Percentiles rank a stretch among this genome's conserved stretches.
Evolutionary conservation across 2,113 vertebrate species (phyloP).

Genomic region (Egretta garzetta): DNA sequence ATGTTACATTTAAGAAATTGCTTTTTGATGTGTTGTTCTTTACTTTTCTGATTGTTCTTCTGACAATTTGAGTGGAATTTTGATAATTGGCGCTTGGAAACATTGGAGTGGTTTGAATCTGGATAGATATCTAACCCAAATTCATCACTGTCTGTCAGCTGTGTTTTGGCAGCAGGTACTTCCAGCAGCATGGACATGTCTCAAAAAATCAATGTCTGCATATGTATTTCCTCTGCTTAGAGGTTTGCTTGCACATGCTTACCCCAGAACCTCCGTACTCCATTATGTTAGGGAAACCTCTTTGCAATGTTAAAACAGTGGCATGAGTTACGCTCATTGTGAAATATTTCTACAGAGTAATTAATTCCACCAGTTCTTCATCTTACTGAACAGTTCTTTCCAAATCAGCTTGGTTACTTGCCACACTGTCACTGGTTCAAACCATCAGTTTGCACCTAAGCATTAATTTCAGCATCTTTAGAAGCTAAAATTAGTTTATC

Average conservation of each 20-base stretch:
- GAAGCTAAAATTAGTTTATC: not conserved
- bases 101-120: not conserved
- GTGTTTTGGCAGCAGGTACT: not conserved
- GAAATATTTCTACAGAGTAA: not conserved
- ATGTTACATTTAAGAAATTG: constrained; percentile 9
- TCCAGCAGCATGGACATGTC: not conserved
- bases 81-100: not conserved
- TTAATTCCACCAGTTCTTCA: not conserved
- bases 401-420: not conserved
- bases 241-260: not conserved
- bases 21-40: constrained; percentile 1
- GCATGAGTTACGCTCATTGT: not conserved
- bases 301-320: not conserved
- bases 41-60: not conserved
- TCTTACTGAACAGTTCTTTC: not conserved
- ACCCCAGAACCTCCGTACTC: fast-evolving
- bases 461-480: not conserved
- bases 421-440: not conserved
- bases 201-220: not conserved
- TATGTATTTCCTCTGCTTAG: not conserved
- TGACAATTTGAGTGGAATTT: not conserved
- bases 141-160: not conserved
- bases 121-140: not conserved
- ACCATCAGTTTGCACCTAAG: not conserved
- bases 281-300: not conserved